Base-by-base conservation (phyloP, 2,797 vertebrate genomes). In the Catamblyrhynchus diadema region DNA sequence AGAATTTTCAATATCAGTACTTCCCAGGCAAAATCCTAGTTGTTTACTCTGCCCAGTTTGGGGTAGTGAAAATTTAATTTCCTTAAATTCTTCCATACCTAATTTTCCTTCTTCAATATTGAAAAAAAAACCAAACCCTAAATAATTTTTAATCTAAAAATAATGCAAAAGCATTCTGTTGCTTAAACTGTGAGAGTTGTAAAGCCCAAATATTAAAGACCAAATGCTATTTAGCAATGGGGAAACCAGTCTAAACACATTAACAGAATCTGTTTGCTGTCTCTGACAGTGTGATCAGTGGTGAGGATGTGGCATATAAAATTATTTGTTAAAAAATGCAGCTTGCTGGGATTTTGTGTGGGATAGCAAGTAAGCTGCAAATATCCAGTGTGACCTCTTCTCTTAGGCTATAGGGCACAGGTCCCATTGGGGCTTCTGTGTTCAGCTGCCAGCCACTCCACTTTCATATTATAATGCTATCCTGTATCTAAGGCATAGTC, bases 1-100 rank as follows among this genome's bases (percentile, higher is more conserved):
- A 89, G 72, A 91, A 50, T 72, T 97, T 94, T 96, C 81, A 96
- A 79, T 93, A 95, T 95, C 72, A 81, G 60, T 86, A 54, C 66
- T 96, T 95, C 86, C 56, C 75, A 88, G 57, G 79, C 56, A 88
- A 92, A 96, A 95, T 91, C 42, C 44, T 92, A 39, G 24, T 66
- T 48, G 25, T 15, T 94, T 75, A 41, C 24, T 39, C n/a, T 56
- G 39, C 59, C 73, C 64, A 86, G 75, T 91, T 93, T 96, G 44
- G 33, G 8, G 39, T 71, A 91, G 86, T 92, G 41, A 96, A 95
- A 96, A 96, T 93, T 97, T 69, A 64, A 87, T 96, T 95, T 94
- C 37, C 60, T 94, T 94, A 93, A 96, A 92, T 56, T 94, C 61
- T 95, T 96, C 72, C 14, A 19, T 90, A 48, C 59, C 42, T 57